Base-by-base conservation (phyloP, 2,113 vertebrate species). In the Lanius ludovicianus region DNA sequence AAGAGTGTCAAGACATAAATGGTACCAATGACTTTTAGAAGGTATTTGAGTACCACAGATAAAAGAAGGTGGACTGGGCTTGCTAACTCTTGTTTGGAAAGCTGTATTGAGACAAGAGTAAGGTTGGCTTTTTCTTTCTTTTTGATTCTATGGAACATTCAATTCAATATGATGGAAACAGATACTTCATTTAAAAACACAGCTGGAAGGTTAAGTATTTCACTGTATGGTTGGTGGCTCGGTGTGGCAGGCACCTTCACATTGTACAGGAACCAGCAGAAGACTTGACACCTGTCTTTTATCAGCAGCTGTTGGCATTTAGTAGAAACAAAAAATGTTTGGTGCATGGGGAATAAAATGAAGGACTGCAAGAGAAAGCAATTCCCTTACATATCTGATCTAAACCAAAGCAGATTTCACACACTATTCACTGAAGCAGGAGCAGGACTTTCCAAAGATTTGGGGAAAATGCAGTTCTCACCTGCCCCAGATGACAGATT, bases 21-120 rank as follows among this genome's bases (percentile, higher is more conserved):
- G 67, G 65, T 56, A 95, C 65, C 84, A 89, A 39, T 55, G 37
- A 93, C 47, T 95, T 87, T 41, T 47, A 90, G 62, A 92, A 93
- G 22, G 68, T 65, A 88, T 93, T 96, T 82, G 71, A 91, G 21
- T 37, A 74, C n/a, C 80, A 80, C 28, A 82, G 42, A 90, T 88
- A 87, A 92, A 97, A 93, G 63, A 7, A 88, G 12, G 76, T 59
- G 6, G 28, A 85, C 47, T 74, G 75, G 90, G 53, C 50, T 96
- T 84, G 35, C n/a, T 86, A 71, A 87, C 71, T 90, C 67, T 62
- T 96, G 73, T 96, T 94, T 96, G 87, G 60, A 97, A 96, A 97
- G 89, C 89, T 97, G 91, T 89, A 96, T 81, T 95, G 92, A 95
- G 96, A 92, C 50, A 84, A 53, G 39, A 37, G 13, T 63, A 1